A percentile compares a stretch with the other conserved stretches of the same genome.
These are phyloP conservation scores for Aricia artaxerxes DNA, from an alignment of 2,888 invertebrate genomes.

Conservation along the genomic window DNA sequence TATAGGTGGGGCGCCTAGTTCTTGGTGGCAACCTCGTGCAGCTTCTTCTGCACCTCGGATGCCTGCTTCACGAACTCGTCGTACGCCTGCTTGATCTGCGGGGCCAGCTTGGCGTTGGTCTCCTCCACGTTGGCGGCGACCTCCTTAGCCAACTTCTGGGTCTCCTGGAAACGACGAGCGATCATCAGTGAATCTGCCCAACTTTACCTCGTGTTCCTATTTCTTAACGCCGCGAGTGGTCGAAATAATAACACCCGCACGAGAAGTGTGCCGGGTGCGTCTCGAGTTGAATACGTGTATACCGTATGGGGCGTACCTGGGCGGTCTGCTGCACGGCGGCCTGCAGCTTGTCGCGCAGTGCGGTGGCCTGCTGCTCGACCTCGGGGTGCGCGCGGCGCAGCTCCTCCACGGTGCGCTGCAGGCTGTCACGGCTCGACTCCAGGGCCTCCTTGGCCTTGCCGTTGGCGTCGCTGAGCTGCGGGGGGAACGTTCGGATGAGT, in stretches of 20 bases:
- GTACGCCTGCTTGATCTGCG: constrained; percentile 66
- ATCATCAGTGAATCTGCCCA: background rate
- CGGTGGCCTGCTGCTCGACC: constrained; percentile 61
- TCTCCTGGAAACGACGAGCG: constrained; percentile 49
- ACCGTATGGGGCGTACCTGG: constrained; percentile 46
- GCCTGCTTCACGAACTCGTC: constrained; percentile 64
- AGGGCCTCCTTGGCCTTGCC: constrained; percentile 67
- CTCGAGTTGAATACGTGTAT: background rate
- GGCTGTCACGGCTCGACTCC: constrained; percentile 54
- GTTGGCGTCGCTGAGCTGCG: constrained; percentile 61
- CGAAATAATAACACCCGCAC: too few relatives aligned
- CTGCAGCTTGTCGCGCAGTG: constrained; percentile 58
- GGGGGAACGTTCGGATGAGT: background rate
- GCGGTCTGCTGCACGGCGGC: constrained; percentile 57
- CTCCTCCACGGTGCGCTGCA: constrained; percentile 59
- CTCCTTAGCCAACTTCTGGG: constrained; percentile 65
- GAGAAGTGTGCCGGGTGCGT: background rate
- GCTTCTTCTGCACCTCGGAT: constrained; percentile 62
- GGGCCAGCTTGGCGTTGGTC: constrained; percentile 66
- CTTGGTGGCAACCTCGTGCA: constrained; percentile 70
- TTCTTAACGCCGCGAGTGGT: too few relatives aligned
- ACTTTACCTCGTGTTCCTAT: background rate
- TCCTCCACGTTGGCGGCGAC: constrained; percentile 58
- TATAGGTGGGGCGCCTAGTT: constrained; percentile 44
- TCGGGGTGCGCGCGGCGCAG: constrained; percentile 68